These are phyloP conservation scores for Spongilla lacustris DNA, from an alignment of 37 sponge, comb jelly and placozoan genomes.

Conservation along the genomic window DNA sequence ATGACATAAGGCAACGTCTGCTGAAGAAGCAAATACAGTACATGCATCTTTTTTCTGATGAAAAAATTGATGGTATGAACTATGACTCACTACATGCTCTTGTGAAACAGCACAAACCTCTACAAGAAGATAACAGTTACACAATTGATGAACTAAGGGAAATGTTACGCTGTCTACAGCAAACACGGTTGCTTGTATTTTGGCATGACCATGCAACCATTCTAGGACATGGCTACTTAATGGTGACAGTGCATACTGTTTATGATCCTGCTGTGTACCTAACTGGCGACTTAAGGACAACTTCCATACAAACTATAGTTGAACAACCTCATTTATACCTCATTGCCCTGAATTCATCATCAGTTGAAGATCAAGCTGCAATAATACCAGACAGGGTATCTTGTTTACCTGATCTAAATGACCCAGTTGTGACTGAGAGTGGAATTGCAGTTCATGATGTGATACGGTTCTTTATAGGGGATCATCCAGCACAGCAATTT, in stretches of 20 bases:
- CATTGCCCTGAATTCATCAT: conserved; percentile 33
- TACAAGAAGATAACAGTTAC: background rate
- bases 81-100: background rate
- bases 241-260: conserved; percentile 7
- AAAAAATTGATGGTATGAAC: background rate
- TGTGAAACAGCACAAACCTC: background rate
- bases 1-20: background rate
- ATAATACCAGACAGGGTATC: conserved; percentile 32
- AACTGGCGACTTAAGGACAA: background rate
- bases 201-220: conserved; percentile 55
- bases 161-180: background rate
- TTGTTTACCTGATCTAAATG: conserved; percentile 18
- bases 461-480: conserved; percentile 34
- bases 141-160: conserved; percentile 1
- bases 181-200: conserved; percentile 14
- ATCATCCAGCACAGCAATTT: conserved; percentile 35
- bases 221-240: conserved; percentile 8
- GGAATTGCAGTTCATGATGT: conserved; percentile 22
- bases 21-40: conserved; percentile 7
- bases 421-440: background rate
- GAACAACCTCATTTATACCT: conserved; percentile 32
- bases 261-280: conserved; percentile 24
- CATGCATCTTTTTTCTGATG: conserved; percentile 10
- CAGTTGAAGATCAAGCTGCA: conserved; percentile 23
- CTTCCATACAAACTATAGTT: conserved; percentile 18